These are phyloP conservation scores for Oryzias sinensis DNA, from an alignment of 2,797 vertebrate species.

Conservation along the genomic window DNA sequence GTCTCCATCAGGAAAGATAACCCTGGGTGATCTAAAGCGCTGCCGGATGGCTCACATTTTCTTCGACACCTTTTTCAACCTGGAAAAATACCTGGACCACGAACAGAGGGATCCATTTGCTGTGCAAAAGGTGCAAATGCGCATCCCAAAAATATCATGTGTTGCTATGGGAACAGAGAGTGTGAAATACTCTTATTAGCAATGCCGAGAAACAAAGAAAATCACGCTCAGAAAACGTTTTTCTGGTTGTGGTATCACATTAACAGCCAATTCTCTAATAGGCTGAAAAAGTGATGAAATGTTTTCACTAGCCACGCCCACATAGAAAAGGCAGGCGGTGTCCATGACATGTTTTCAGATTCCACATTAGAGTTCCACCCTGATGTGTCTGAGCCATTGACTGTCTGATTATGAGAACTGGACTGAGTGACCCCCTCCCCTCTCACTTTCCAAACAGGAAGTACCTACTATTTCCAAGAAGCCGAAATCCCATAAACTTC, in stretches of 20 bases:
- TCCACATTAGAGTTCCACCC: too few relatives aligned
- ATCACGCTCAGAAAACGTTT: neutral
- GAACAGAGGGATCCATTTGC: conserved; percentile 99
- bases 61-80: conserved; percentile 98
- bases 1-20: conserved; percentile 85
- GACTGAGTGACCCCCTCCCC: too few relatives aligned
- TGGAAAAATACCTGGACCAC: conserved; percentile 99
- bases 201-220: neutral
- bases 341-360: too few relatives aligned
- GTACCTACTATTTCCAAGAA: too few relatives aligned
- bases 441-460: too few relatives aligned
- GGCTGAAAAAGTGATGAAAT: too few relatives aligned
- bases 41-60: conserved; percentile 98
- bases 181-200: neutral
- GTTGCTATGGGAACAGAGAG: neutral
- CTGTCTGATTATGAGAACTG: too few relatives aligned
- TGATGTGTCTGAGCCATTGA: too few relatives aligned
- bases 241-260: neutral
- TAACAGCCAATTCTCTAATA: too few relatives aligned
- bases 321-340: too few relatives aligned
- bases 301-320: too few relatives aligned
- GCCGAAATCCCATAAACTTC: too few relatives aligned
- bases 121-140: conserved; percentile 89
- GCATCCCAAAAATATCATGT: neutral
- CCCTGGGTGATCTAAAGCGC: conserved; percentile 91